These are phyloP conservation scores for Oreocharis arfaki DNA, from an alignment of 2,113 vertebrate genomes.

Conservation along the genomic window DNA sequence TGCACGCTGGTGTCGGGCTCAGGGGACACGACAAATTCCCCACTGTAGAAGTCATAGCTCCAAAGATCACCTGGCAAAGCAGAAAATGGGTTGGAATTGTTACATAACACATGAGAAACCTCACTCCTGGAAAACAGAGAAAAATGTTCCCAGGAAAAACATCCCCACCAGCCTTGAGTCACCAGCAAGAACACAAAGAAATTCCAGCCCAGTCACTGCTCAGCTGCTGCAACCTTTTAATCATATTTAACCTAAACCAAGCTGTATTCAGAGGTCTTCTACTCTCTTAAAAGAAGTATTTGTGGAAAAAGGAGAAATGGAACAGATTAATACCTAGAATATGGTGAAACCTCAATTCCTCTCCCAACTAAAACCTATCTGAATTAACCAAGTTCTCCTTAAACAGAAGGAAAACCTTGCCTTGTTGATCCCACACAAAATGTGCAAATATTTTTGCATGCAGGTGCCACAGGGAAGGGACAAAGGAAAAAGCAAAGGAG, in stretches of 20 bases:
- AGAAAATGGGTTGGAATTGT: neutral
- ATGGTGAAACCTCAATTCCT: neutral
- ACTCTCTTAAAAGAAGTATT: neutral
- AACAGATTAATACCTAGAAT: neutral
- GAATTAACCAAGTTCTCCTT: fast-evolving
- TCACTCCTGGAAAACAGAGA: fast-evolving
- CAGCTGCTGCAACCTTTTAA: neutral
- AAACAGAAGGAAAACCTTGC: neutral
- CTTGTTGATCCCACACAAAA: neutral
- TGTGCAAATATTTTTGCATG: fast-evolving
- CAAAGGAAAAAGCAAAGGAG: neutral
- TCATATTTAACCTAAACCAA: neutral
- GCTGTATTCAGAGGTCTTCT: neutral
- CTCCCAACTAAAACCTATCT: neutral
- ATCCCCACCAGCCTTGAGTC: neutral
- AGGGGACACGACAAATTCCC: conserved; percentile 96
- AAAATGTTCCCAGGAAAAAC: neutral
- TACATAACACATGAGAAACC: neutral
- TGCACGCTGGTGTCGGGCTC: conserved; percentile 95
- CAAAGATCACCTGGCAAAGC: conserved; percentile 86
- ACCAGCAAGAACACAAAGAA: neutral
- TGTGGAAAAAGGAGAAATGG: neutral
- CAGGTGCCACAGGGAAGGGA: neutral
- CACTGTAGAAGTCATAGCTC: conserved; percentile 98
- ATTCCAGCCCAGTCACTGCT: neutral